Evolutionary conservation across 1,140 invertebrate species (phyloP).

Genomic region (Calliopsis andreniformis): DNA sequence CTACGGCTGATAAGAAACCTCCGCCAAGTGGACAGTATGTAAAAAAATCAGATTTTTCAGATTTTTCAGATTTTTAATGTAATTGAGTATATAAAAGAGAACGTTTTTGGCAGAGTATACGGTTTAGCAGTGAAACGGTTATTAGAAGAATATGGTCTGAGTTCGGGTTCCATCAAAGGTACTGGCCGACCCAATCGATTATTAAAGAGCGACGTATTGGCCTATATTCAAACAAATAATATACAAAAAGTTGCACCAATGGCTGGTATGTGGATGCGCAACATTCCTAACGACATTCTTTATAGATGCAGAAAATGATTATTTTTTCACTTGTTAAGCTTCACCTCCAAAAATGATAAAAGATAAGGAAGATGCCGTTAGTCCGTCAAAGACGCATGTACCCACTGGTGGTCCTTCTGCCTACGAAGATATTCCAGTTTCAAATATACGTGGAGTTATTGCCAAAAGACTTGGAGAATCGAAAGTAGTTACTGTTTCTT

Average conservation of each 20-base stretch:
- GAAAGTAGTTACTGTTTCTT: conserved; percentile 84
- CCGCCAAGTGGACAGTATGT: conserved; percentile 74
- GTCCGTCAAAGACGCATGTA: not conserved
- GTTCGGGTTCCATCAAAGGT: conserved; percentile 79
- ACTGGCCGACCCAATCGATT: conserved; percentile 84
- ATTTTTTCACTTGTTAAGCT: conserved; percentile 9
- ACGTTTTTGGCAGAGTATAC: conserved; percentile 72
- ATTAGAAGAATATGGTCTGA: conserved; percentile 84
- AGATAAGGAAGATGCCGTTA: not conserved
- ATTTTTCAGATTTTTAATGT: not conserved
- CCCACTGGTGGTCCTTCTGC: conserved; percentile 65
- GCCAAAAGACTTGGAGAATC: conserved; percentile 95
- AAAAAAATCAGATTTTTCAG: too few species aligned
- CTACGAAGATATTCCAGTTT: conserved; percentile 91
- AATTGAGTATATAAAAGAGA: not conserved
- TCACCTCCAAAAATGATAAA: conserved; percentile 23
- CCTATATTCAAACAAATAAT: conserved; percentile 83
- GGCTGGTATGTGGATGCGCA: conserved; percentile 68
- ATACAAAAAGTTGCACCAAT: conserved; percentile 79
- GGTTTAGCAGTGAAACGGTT: conserved; percentile 86
- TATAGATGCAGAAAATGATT: not conserved
- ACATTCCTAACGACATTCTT: not conserved
- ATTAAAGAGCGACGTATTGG: conserved; percentile 86
- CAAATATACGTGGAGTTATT: conserved; percentile 93
- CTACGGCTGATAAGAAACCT: conserved; percentile 67